These are phyloP conservation scores for Ochotona princeps DNA, from an alignment of 2,113 vertebrate genomes.

Conservation along the genomic window DNA sequence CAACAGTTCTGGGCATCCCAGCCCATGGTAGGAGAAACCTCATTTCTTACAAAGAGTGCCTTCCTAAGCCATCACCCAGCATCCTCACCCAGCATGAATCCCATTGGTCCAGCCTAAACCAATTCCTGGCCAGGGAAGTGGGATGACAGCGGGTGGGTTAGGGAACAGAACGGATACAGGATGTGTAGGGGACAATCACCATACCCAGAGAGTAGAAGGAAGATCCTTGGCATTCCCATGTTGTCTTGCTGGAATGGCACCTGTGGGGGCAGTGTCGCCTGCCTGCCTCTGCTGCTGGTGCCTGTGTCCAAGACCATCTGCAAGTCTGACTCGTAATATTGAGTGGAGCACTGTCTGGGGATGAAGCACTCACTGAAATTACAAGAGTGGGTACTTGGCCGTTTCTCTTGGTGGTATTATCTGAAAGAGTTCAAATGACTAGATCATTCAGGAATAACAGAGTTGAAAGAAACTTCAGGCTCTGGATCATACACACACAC, in stretches of 20 bases:
- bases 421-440: neutral
- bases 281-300: neutral
- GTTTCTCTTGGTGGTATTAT: neutral
- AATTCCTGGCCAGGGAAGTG: neutral
- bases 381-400: neutral
- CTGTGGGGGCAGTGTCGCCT: neutral
- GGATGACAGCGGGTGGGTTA: neutral
- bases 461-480: neutral
- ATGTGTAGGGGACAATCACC: neutral
- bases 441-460: neutral
- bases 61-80: neutral
- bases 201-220: neutral
- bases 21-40: neutral
- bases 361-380: neutral
- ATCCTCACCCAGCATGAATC: too few relatives aligned
- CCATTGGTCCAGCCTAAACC: too few relatives aligned
- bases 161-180: neutral
- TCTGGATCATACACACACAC: too few relatives aligned
- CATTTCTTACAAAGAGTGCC: neutral
- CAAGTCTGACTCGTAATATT: neutral
- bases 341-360: neutral
- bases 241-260: neutral
- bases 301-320: neutral
- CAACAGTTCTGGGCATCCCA: neutral
- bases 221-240: neutral